Evolutionary conservation across 2,888 invertebrate species (phyloP), one percentile per base, ranked within the genome.

Genomic region (Drosophila recens): DNA sequence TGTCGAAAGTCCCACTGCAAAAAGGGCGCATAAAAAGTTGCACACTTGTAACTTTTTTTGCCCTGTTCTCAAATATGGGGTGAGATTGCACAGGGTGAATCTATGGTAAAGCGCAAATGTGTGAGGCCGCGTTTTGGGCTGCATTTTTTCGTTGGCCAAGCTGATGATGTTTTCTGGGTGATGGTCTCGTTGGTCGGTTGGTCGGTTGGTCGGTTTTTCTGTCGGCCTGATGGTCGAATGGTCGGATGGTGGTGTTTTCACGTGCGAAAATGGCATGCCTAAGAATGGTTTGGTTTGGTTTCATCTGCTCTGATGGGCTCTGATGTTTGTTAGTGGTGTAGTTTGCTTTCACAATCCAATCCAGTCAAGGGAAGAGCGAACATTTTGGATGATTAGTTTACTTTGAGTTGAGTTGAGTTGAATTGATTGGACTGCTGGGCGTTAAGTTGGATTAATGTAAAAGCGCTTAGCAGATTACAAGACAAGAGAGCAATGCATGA

Each of bases 301-400:
- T 63, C 23, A 71, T 57, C 52, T 67, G 53, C 43, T 67, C 52
- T 48, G 52, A 57, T 74, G 69, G 43, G 10, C 30, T 51, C 54
- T 36, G 48, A 43, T 78, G 57, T 57, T 57, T 11, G 23, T 45
- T 56, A 34, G 34, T 45, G 43, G 8, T 36, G n/a, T 51, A 27
- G 57, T 51, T 51, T 58, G 42, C 20, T 48, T 20, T 59, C n/a
- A 45, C 23, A 42, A 64, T 54, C 58, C 23, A 42, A 64, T 51
- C 58, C 51, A 54, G 62, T 40, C 49, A 52, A 51, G 56, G 49
- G 30, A 38, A n/a, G 38, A 23, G 33, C 43, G 45, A 69, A 59
- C 49, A 51, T 62, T 79, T 69, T 62, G 43, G 42, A 59, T 81
- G 87, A 87, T 84, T 78, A 87, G 82, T 69, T 80, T 78, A 66